Evolutionary conservation across 2,888 invertebrate species (phyloP), one percentile per base, ranked within the genome.

Genomic region (Oxycera nigricornis): DNA sequence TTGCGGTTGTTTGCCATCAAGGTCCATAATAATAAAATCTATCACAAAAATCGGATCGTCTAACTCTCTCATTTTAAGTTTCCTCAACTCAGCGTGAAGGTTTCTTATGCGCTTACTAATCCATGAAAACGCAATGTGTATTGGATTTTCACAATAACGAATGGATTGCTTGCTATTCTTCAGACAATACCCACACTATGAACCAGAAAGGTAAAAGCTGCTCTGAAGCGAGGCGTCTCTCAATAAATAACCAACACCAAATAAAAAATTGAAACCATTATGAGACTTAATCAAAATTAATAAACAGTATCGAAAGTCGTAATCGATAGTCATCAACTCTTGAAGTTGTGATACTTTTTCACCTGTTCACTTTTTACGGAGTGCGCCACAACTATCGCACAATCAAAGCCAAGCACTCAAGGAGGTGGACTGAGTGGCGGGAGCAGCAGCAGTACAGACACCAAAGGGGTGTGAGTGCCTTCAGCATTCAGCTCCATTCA

Each of bases 231-330:
- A 26, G 28, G 17, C 61, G n/a, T 31, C 61, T 20, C 17, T 4
- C 61, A 61, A 61, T 31, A 61, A 61, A 61, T 41, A 65, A 39
- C 41, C 30, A 61, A 50, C 46, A 41, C 9, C 70, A n/a, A 24
- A 39, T 76, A 72, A 76, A 76, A 74, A 72, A 76, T 76, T 50
- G 65, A 31, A 70, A 70, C 55, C 70, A 70, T 70, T 55, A 73
- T 57, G 61, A 73, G 73, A 62, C 62, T 75, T 76, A 62, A 76
- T 74, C 70, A 73, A 73, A 76, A 76, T 76, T 76, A 74, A 76
- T 76, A 76, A 75, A 76, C 67, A 61, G 55, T 70, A 76, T 73
- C 73, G 70, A 52, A 70, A 50, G 39, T 35, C 62, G 46, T 73
- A 76, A 76, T 76, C 72, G 72, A 17, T 39, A 46, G 50, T 67